phyloP scores from a whole-genome alignment of 2,113 vertebrate genomes.

The Caretta caretta region DNA sequence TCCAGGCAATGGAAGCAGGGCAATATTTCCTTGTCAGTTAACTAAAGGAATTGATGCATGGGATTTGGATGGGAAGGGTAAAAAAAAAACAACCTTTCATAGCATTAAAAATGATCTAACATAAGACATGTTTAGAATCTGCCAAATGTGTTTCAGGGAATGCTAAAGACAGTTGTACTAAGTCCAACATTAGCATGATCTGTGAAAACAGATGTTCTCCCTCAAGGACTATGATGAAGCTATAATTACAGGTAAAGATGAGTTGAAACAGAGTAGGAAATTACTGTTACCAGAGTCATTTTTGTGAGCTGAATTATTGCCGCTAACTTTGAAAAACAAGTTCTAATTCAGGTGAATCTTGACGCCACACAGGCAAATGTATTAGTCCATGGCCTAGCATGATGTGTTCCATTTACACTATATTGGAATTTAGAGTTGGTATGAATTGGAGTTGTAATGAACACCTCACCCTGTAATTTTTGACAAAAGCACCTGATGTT shows the following conservation, averaged over 20 bases:
- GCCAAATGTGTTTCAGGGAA: constrained; percentile 37
- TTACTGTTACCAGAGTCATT: constrained; percentile 8
- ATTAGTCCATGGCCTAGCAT: not conserved
- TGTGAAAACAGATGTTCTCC: constrained; percentile 69
- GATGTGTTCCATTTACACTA: constrained; percentile 4
- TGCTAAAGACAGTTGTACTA: constrained; percentile 22
- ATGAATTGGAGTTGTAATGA: constrained; percentile 16
- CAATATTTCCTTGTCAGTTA: constrained; percentile 35
- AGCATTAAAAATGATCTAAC: not conserved
- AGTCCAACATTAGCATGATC: constrained; percentile 45
- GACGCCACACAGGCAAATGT: constrained; percentile 15
- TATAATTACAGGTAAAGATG: constrained; percentile 68
- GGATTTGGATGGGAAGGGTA: not conserved
- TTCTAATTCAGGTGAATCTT: constrained; percentile 62
- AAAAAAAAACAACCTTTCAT: fast-evolving
- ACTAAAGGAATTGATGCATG: not conserved
- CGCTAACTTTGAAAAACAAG: not conserved
- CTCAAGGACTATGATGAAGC: constrained; percentile 59
- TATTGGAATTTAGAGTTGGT: constrained; percentile 36
- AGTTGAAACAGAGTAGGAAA: constrained; percentile 20
- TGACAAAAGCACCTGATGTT: not conserved
- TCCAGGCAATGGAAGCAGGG: constrained; percentile 4
- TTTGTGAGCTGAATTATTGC: constrained; percentile 41
- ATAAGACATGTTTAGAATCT: constrained; percentile 7
- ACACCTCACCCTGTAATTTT: constrained; percentile 48